These are phyloP conservation scores for Sander lucioperca DNA, from an alignment of 2,113 vertebrate genomes.

Conservation along the genomic window DNA sequence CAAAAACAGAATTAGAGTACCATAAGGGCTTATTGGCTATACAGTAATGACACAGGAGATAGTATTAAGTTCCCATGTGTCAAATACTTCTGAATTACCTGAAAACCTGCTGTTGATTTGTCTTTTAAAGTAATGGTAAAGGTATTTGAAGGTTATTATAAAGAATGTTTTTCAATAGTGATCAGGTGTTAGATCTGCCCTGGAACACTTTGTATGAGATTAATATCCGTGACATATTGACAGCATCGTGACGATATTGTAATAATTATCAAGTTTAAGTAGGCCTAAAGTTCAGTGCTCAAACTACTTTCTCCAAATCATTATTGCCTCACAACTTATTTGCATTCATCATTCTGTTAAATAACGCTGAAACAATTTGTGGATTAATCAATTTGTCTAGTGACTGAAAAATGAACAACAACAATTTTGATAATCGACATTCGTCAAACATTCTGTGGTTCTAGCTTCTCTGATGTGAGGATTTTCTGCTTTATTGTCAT, in stretches of 20 bases:
- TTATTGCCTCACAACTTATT: background rate
- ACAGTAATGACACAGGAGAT: background rate
- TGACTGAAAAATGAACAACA: background rate
- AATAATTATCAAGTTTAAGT: background rate
- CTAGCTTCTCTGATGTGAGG: background rate
- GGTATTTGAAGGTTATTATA: background rate
- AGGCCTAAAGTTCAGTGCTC: background rate
- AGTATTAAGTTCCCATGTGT: background rate
- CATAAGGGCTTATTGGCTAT: background rate
- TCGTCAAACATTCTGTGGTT: background rate
- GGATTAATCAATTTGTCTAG: background rate
- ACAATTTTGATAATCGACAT: background rate
- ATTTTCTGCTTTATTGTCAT: background rate
- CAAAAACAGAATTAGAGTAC: background rate
- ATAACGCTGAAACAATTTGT: background rate
- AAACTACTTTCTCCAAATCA: background rate
- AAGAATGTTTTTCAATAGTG: background rate
- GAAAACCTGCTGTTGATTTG: background rate
- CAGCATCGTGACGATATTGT: background rate
- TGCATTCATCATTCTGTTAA: background rate
- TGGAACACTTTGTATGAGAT: background rate
- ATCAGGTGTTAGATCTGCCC: background rate
- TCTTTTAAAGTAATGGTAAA: background rate
- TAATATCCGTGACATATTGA: background rate
- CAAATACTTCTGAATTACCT: background rate